A percentile compares a stretch with the other conserved stretches of the same genome.
Evolutionary conservation across 2,888 invertebrate species (phyloP).

Genomic region (Drosophila tripunctata): DNA sequence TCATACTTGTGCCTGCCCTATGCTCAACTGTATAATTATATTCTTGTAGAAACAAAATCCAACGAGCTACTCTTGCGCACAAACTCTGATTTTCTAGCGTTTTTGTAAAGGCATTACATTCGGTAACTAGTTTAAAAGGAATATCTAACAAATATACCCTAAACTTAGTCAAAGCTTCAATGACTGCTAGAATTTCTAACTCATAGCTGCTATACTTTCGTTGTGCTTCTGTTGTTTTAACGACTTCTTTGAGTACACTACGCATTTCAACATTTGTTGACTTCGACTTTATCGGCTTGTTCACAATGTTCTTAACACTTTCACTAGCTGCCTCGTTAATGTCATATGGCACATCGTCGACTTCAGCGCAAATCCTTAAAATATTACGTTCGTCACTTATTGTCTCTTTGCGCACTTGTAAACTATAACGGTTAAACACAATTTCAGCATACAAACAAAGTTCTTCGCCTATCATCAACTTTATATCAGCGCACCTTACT

Average conservation of each 20-base stretch:
- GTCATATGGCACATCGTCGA: background rate
- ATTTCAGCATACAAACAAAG: background rate
- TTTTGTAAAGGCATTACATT: no score
- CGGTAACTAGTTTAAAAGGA: background rate
- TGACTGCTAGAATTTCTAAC: slow-evolving; percentile 1
- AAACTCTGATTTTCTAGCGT: no score
- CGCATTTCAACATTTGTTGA: background rate
- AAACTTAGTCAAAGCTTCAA: slow-evolving; percentile 8
- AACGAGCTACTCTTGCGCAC: slow-evolving; percentile 3
- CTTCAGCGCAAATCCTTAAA: background rate
- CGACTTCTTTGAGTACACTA: background rate
- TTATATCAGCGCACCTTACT: background rate
- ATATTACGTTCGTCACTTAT: background rate
- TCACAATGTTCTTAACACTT: background rate
- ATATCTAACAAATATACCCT: background rate
- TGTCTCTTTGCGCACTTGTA: background rate
- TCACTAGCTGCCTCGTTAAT: slow-evolving; percentile 1
- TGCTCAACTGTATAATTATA: slow-evolving; percentile 33
- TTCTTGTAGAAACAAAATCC: slow-evolving; percentile 9
- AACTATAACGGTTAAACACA: background rate
- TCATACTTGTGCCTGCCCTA: slow-evolving; percentile 27
- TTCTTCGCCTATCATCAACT: slow-evolving; percentile 1
- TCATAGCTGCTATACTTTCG: background rate
- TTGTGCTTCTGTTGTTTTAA: background rate
- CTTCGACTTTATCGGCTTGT: background rate